Evolutionary conservation across 1,140 invertebrate genomes (phyloP).

Genomic region (Ctenoplectra terminalis): DNA sequence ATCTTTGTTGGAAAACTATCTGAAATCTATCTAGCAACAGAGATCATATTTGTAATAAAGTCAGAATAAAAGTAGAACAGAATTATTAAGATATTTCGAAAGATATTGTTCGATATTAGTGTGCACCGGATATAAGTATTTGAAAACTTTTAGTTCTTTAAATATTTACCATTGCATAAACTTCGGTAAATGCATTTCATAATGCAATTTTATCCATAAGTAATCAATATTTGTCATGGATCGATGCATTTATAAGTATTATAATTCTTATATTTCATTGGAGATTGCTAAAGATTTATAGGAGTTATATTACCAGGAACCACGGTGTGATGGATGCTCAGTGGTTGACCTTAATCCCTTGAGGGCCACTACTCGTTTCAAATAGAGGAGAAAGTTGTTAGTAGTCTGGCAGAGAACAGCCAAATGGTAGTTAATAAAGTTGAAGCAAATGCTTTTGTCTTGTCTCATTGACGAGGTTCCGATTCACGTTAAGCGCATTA

Average conservation of each 20-base stretch:
- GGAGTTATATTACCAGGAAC: slow-evolving; percentile 14
- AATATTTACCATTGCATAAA: background rate
- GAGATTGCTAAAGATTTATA: slow-evolving; percentile 23
- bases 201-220: background rate
- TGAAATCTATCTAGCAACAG: too few species aligned
- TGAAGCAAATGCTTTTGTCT: slow-evolving; percentile 24
- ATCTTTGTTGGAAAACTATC: too few species aligned
- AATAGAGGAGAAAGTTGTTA: slow-evolving; percentile 35
- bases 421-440: slow-evolving; percentile 45
- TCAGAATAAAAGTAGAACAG: too few species aligned
- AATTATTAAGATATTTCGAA: too few species aligned
- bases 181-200: background rate
- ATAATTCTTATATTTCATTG: slow-evolving; percentile 1
- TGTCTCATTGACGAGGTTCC: background rate
- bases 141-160: too few species aligned
- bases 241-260: background rate
- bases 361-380: slow-evolving; percentile 22
- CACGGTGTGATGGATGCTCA: slow-evolving; percentile 34
- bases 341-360: slow-evolving; percentile 50
- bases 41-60: too few species aligned
- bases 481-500: background rate
- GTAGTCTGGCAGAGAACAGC: background rate
- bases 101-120: too few species aligned
- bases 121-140: too few species aligned
- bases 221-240: background rate